A percentile compares a stretch with the other conserved stretches of the same genome.
Conservation (phyloP, 2,113 vertebrate genomes). For the Aspidoscelis tigris region DNA sequence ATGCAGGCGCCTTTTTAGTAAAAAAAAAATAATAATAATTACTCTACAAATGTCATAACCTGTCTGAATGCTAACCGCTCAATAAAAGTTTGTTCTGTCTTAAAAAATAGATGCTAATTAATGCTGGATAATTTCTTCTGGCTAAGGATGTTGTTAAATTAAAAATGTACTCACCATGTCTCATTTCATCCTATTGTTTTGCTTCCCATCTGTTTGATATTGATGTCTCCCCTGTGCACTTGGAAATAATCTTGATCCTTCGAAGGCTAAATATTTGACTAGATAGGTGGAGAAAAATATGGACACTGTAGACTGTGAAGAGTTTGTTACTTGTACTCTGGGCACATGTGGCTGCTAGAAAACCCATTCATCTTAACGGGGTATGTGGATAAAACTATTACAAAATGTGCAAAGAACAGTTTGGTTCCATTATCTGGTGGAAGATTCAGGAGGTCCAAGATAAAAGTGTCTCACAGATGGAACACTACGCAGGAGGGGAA, state of each 20-base stretch:
- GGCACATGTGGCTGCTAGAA: not conserved
- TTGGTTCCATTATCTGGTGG: too few relatives aligned
- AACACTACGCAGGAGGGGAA: too few relatives aligned
- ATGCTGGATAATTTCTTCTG: conserved; percentile 49
- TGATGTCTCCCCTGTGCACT: conserved; percentile 40
- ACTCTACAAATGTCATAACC: conserved; percentile 61
- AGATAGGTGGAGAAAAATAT: not conserved
- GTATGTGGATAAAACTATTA: too few relatives aligned
- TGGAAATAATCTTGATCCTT: conserved; percentile 33
- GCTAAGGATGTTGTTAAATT: conserved; percentile 51
- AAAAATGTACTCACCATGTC: conserved; percentile 20
- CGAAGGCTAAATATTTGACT: not conserved
- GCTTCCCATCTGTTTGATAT: conserved; percentile 39
- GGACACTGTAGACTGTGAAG: too few relatives aligned
- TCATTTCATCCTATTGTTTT: conserved; percentile 30
- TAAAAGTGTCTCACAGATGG: too few relatives aligned
- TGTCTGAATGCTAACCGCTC: conserved; percentile 60
- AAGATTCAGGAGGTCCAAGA: too few relatives aligned
- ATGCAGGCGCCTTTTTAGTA: conserved; percentile 62
- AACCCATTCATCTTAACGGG: not conserved
- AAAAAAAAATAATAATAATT: conserved; percentile 60
- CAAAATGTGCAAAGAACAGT: too few relatives aligned
- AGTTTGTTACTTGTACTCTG: not conserved
- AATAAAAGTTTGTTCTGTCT: conserved; percentile 63
- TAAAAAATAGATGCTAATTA: conserved; percentile 59